Base-by-base conservation (phyloP, 2,888 invertebrate genomes). In the Ashinkailepas kermadecensis region DNA sequence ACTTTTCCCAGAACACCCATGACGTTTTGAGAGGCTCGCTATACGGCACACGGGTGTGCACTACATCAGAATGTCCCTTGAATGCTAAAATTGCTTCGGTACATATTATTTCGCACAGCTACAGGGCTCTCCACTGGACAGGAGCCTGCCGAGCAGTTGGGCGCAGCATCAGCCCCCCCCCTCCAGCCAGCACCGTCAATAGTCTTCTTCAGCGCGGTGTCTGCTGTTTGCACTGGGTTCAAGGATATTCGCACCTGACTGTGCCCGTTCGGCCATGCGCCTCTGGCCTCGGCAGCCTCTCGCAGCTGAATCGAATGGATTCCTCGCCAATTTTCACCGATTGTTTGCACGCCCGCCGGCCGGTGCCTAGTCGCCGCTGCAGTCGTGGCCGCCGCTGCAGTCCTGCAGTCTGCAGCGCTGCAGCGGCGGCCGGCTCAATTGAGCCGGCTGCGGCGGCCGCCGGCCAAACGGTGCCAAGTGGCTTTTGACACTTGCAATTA, bases 241-340 rank as follows among this genome's bases (percentile, higher is more conserved):
- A 74, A 74, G 74, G 74, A 74, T 74, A 74, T 74, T 74, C 74
- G 74, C 74, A 18, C 74, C 74, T 18, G 21, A 8, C 54, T 54
- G 74, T 54, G 74, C 54, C 54, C 13, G 54, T 39, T 39, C 39
- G 39, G 39, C 39, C 39, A 39, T 39, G 15, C 12, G 59, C 21
- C 74, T 10, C 54, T 18, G 54, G 15, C 54, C 10, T 67, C 65
- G 74, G 0, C 39, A 70, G 70, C 25, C 39, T 39, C 13, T 25
- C 74, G 10, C 15, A 15, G 74, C 74, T 74, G 74, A 74, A 74
- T 74, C 74, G 74, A 23, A 74, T 74, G 54, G 54, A 74, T 74
- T 74, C 74, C 74, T 54, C 74, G 74, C 74, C 74, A 74, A 74
- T 74, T 74, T 74, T 54, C 74, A 54, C 74, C 74, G 74, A 74